These are phyloP conservation scores for Eupithecia subfuscata DNA, from an alignment of 2,888 invertebrate species.

Conservation along the genomic window DNA sequence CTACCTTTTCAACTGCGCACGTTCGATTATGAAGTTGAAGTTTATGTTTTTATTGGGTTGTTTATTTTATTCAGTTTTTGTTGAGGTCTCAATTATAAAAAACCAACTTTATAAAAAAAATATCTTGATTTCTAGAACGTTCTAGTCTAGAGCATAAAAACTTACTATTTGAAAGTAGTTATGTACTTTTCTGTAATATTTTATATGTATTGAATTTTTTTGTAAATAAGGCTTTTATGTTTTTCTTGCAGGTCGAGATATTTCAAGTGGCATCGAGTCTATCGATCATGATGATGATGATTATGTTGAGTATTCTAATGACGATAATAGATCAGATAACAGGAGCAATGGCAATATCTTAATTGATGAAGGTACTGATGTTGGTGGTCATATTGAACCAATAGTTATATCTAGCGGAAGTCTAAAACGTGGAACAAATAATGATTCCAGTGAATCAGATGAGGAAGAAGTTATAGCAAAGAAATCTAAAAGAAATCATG, in stretches of 20 bases:
- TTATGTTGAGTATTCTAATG: not conserved
- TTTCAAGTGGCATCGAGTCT: not conserved
- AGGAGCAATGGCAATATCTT: not conserved
- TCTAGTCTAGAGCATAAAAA: no score
- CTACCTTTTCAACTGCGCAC: no score
- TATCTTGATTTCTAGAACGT: no score
- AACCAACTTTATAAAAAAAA: no score
- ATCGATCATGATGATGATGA: not conserved
- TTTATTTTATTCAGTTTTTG: no score
- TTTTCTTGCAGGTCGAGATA: not conserved
- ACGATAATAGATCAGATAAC: not conserved
- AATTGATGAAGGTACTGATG: not conserved
- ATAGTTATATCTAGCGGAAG: not conserved
- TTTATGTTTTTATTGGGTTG: no score
- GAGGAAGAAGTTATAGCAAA: not conserved
- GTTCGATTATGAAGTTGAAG: no score
- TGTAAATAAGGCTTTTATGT: not conserved
- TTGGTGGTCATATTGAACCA: not conserved
- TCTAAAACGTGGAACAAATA: not conserved
- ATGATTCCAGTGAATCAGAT: not conserved
- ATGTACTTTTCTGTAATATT: no score
- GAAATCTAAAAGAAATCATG: conserved; percentile 9
- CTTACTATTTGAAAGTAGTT: no score
- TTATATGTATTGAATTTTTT: no score
- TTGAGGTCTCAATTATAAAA: no score